A percentile compares a stretch with the other conserved stretches of the same genome.
Evolutionary conservation across 1,140 invertebrate genomes (phyloP).

Genomic region (Orchesella cincta): DNA sequence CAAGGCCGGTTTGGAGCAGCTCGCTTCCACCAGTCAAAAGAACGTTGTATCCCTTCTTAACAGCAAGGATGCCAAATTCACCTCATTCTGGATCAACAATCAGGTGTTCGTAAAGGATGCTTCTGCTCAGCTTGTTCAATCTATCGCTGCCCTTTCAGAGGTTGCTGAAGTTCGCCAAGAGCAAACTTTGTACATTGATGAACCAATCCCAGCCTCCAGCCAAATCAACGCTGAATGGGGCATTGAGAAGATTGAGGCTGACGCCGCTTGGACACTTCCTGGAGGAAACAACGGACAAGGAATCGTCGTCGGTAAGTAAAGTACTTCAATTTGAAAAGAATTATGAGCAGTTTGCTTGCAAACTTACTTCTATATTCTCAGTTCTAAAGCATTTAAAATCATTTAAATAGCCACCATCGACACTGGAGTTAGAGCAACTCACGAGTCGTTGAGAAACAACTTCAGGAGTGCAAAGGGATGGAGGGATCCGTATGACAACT

Average conservation of each 20-base stretch:
- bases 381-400: no score
- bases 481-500: background rate
- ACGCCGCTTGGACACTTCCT: background rate
- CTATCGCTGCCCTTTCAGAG: background rate
- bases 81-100: slow-evolving; percentile 1
- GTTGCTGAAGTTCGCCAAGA: background rate
- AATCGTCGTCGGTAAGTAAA: slow-evolving; percentile 13
- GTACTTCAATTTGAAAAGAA: no score
- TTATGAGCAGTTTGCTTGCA: no score
- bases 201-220: background rate
- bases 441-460: background rate
- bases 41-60: background rate
- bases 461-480: background rate
- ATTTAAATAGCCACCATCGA: no score
- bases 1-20: background rate
- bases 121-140: background rate
- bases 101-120: background rate
- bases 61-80: background rate
- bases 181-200: background rate
- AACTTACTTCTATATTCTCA: no score
- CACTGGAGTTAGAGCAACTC: background rate
- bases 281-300: slow-evolving; percentile 29
- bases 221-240: slow-evolving; percentile 12
- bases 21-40: background rate
- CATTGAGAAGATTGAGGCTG: slow-evolving; percentile 17